Evolutionary conservation across 2,113 vertebrate species (phyloP).

Genomic region (Silurus glanis): DNA sequence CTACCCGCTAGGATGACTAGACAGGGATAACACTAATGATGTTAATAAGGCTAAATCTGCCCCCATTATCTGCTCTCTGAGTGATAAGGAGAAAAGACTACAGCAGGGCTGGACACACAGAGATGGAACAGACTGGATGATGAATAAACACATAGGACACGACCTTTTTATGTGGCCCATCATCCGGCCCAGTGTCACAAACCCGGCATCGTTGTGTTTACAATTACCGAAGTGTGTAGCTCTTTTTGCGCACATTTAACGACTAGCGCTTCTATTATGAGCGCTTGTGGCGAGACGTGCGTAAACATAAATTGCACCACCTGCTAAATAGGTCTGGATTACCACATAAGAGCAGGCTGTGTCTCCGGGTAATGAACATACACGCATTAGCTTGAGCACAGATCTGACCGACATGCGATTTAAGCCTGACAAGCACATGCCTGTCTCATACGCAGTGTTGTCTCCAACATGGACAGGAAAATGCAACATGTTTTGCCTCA

Average conservation of each 20-base stretch:
- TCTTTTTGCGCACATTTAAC: not conserved
- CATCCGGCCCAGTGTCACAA: not conserved
- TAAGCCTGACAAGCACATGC: constrained; percentile 25
- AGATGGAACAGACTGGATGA: constrained; percentile 38
- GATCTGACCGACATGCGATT: constrained; percentile 14
- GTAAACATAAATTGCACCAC: constrained; percentile 29
- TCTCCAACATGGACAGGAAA: not conserved
- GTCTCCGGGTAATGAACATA: constrained; percentile 12
- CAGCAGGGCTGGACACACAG: constrained; percentile 10
- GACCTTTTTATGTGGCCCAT: not conserved
- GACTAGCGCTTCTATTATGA: constrained; percentile 9
- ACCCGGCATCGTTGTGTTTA: not conserved
- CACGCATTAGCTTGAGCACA: constrained; percentile 6
- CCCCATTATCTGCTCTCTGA: constrained; percentile 68
- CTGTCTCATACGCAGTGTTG: constrained; percentile 9
- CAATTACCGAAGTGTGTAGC: not conserved
- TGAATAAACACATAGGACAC: constrained; percentile 35
- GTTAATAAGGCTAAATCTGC: constrained; percentile 72
- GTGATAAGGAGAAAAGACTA: constrained; percentile 55
- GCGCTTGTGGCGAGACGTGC: constrained; percentile 24
- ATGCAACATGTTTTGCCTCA: constrained; percentile 14
- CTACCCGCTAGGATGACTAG: constrained; percentile 61
- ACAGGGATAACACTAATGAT: constrained; percentile 66
- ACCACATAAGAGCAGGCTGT: not conserved
- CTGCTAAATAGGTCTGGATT: constrained; percentile 26